Conservation (phyloP, 37 sponge, comb jelly and placozoan species). For the Haliclona indistincta region DNA sequence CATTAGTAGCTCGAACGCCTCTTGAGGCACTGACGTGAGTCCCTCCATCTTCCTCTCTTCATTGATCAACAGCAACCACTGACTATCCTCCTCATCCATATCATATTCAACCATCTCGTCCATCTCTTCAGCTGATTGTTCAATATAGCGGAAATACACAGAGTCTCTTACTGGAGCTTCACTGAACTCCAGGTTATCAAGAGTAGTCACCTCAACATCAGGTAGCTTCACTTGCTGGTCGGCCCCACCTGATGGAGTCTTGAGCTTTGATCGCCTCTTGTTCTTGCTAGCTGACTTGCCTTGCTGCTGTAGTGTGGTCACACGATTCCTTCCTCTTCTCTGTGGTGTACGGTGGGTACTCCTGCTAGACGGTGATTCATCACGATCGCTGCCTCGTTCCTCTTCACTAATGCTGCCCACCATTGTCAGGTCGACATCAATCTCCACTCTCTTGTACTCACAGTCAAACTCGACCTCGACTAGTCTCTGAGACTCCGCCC, state of each 20-base stretch:
- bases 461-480: conserved; percentile 74
- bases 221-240: conserved; percentile 17
- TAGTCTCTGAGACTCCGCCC: conserved; percentile 78
- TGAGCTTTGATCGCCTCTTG: conserved; percentile 54
- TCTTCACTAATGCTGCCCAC: conserved; percentile 9
- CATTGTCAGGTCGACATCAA: conserved; percentile 50
- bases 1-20: conserved; percentile 95
- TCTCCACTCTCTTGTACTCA: conserved; percentile 58
- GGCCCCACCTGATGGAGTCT: conserved; percentile 11
- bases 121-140: conserved; percentile 78
- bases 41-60: conserved; percentile 84
- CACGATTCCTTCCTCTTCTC: conserved; percentile 7
- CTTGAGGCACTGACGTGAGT: conserved; percentile 73
- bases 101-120: conserved; percentile 96
- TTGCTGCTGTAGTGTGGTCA: conserved; percentile 13
- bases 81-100: conserved; percentile 98
- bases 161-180: conserved; percentile 56
- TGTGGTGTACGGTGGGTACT: conserved; percentile 4
- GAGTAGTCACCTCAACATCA: conserved; percentile 18
- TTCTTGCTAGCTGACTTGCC: conserved; percentile 31
- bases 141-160: conserved; percentile 74
- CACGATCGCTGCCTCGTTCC: not conserved
- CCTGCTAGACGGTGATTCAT: conserved; percentile 1
- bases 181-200: conserved; percentile 49
- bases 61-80: conserved; percentile 92